Evolutionary conservation across 2,113 vertebrate species (phyloP).

Genomic region (Guaruba guarouba): DNA sequence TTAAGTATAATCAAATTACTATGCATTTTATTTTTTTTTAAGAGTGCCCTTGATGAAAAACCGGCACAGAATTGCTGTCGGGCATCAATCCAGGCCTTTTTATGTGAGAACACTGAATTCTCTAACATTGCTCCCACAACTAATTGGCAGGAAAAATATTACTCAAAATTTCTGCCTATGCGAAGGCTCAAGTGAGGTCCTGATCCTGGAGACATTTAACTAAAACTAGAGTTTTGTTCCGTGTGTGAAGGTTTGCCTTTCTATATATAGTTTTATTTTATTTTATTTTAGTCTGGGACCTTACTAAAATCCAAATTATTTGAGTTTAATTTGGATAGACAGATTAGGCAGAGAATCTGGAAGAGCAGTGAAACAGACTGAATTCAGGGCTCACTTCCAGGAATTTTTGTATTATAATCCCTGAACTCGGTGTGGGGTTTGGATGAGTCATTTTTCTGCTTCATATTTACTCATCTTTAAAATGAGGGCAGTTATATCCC

Average conservation of each 20-base stretch:
- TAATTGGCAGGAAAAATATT: conserved; percentile 32
- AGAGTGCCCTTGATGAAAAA: neutral
- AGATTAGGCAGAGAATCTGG: neutral
- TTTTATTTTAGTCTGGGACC: neutral
- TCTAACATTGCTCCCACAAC: neutral
- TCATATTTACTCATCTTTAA: conserved; percentile 47
- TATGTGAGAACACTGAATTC: neutral
- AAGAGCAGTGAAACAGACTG: conserved; percentile 8
- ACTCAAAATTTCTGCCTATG: conserved; percentile 39
- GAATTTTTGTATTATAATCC: conserved; percentile 43
- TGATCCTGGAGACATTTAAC: neutral
- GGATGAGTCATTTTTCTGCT: conserved; percentile 50
- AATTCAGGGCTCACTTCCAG: conserved; percentile 43
- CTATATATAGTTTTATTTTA: neutral
- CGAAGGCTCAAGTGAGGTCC: neutral
- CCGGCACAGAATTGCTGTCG: neutral
- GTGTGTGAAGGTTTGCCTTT: neutral
- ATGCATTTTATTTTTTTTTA: neutral
- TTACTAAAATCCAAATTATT: neutral
- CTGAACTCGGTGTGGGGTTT: neutral
- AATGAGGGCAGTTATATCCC: neutral
- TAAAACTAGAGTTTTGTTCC: neutral
- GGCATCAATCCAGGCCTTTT: neutral
- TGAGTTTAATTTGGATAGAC: conserved; percentile 25
- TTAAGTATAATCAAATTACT: neutral